Evolutionary conservation across 2,888 invertebrate genomes (phyloP).

Genomic region (Nycteola revayana): DNA sequence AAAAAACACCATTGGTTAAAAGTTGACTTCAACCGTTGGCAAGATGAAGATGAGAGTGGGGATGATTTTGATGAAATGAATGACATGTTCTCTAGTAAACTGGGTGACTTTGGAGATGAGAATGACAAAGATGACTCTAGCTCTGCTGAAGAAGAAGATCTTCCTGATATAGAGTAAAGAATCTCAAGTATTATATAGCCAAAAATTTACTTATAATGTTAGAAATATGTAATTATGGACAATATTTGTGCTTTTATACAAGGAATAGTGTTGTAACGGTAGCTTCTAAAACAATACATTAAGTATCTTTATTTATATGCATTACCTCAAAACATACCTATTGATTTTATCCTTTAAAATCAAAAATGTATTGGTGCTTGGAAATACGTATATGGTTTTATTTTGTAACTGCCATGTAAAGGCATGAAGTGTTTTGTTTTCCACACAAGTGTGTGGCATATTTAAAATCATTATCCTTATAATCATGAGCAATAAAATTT

Average conservation of each 20-base stretch:
- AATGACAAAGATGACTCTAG: constrained; percentile 83
- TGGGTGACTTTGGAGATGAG: constrained; percentile 54
- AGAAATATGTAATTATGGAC: constrained; percentile 38
- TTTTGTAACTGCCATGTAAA: too few relatives aligned
- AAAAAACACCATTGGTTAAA: constrained; percentile 97
- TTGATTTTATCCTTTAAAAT: too few relatives aligned
- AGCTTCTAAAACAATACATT: constrained; percentile 21
- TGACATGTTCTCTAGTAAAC: constrained; percentile 62
- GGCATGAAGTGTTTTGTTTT: too few relatives aligned
- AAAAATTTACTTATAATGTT: constrained; percentile 37
- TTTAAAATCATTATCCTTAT: too few relatives aligned
- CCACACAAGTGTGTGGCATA: too few relatives aligned
- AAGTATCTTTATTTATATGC: constrained; percentile 13
- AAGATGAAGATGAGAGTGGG: constrained; percentile 96
- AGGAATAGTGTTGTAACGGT: constrained; percentile 34
- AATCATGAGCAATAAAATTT: too few relatives aligned
- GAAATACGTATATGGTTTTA: too few relatives aligned
- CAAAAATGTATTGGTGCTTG: too few relatives aligned
- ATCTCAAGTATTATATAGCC: constrained; percentile 32
- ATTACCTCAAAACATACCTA: too few relatives aligned
- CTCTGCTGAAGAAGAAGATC: constrained; percentile 87
- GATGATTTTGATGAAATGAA: constrained; percentile 82
- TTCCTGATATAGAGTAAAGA: constrained; percentile 85
- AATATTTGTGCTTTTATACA: constrained; percentile 50
- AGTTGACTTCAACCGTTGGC: constrained; percentile 98